phyloP scores from a whole-genome alignment of 2,797 vertebrate species.

The Typhlichthys subterraneus region DNA sequence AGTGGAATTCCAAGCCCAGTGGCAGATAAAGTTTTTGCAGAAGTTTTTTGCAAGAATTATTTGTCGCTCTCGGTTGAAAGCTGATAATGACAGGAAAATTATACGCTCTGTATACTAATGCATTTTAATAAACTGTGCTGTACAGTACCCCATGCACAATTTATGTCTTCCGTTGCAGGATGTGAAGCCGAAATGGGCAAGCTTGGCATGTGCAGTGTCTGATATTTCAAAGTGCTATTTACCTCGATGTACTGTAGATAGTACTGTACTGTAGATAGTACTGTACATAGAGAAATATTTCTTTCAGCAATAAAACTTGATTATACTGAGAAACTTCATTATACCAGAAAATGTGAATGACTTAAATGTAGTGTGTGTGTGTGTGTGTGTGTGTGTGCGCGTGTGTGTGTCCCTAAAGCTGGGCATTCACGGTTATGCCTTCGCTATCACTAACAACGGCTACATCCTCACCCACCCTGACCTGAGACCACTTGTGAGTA shows the following conservation, averaged over 20 bases:
- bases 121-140: conserved; percentile 12
- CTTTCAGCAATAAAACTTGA: conserved; percentile 38
- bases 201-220: conserved; percentile 32
- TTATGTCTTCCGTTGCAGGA: conserved; percentile 9
- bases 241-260: too few species aligned
- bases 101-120: conserved; percentile 19
- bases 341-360: conserved; percentile 1
- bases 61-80: conserved; percentile 5
- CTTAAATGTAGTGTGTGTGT: conserved; percentile 27
- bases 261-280: conserved; percentile 17
- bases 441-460: conserved; percentile 99
- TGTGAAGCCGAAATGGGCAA: background rate
- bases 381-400: conserved; percentile 35
- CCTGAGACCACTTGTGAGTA: conserved; percentile 93
- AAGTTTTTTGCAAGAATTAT: conserved; percentile 24
- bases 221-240: conserved; percentile 71
- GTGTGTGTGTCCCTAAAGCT: conserved; percentile 72
- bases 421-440: conserved; percentile 97
- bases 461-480: conserved; percentile 98
- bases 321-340: conserved; percentile 49
- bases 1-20: conserved; percentile 10
- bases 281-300: too few species aligned
- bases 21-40: conserved; percentile 17
- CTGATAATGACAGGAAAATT: conserved; percentile 33
- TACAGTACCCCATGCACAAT: conserved; percentile 6